A percentile compares a stretch with the other conserved stretches of the same genome.
Conservation (phyloP, 2,113 vertebrate species). For the Thinocorus orbignyianus region DNA sequence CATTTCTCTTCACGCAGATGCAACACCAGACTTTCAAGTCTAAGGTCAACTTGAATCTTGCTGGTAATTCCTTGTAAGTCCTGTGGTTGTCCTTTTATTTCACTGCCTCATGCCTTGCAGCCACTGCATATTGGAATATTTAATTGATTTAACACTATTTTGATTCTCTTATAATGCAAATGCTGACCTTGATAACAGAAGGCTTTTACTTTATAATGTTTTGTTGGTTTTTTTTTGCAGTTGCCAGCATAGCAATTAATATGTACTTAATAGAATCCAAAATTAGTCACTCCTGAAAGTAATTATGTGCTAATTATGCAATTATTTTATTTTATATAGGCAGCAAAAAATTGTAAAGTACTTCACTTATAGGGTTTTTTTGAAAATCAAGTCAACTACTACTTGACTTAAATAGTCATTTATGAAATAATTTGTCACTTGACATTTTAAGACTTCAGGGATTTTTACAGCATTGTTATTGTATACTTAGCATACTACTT, state of each 20-base stretch:
- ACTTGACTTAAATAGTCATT: conserved; percentile 65
- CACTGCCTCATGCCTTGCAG: neutral
- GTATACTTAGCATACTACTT: neutral
- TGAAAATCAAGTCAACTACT: conserved; percentile 66
- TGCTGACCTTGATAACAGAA: conserved; percentile 18
- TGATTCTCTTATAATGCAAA: conserved; percentile 9
- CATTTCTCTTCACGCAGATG: neutral
- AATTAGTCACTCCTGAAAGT: conserved; percentile 58
- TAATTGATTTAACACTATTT: neutral
- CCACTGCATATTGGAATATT: neutral
- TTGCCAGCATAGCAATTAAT: conserved; percentile 33
- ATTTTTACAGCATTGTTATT: conserved; percentile 40
- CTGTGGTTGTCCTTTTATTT: neutral
- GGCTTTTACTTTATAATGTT: neutral
- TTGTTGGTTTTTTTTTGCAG: neutral
- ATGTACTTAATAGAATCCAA: conserved; percentile 33
- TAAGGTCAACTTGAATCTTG: neutral
- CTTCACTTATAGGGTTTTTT: conserved; percentile 57
- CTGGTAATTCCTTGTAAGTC: neutral
- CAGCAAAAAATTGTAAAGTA: conserved; percentile 1
- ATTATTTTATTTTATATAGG: conserved; percentile 74
- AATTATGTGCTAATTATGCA: conserved; percentile 70
- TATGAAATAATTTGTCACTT: conserved; percentile 67
- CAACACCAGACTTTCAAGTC: neutral
- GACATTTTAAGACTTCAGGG: conserved; percentile 42